Evolutionary conservation across 1,140 invertebrate species (phyloP).

Genomic region (Lutraria rhynchaena): DNA sequence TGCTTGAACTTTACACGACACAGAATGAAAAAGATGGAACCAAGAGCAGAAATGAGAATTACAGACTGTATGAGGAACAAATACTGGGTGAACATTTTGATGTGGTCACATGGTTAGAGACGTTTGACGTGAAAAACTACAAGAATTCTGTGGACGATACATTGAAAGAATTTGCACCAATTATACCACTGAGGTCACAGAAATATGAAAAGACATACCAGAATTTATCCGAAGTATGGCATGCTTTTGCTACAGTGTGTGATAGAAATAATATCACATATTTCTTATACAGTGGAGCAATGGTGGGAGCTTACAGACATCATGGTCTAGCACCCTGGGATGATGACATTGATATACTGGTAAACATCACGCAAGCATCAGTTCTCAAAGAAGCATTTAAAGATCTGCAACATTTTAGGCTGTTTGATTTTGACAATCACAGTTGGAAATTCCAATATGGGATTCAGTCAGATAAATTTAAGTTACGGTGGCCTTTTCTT

Average conservation of each 20-base stretch:
- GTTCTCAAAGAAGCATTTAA: too few species aligned
- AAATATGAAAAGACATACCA: not conserved
- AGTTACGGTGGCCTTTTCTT: too few species aligned
- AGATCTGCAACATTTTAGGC: too few species aligned
- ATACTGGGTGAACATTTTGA: not conserved
- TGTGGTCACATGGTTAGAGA: not conserved
- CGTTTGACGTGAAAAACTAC: not conserved
- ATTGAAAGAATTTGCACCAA: not conserved
- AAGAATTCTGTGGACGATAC: not conserved
- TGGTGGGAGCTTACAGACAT: conserved; percentile 70
- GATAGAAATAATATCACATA: conserved; percentile 53
- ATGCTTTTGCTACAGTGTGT: not conserved
- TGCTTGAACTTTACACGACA: too few species aligned
- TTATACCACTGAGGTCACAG: not conserved
- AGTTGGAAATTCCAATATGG: too few species aligned
- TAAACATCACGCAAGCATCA: conserved; percentile 41
- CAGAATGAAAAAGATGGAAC: too few species aligned
- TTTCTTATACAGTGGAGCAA: conserved; percentile 64
- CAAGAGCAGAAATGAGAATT: too few species aligned
- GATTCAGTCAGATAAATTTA: too few species aligned
- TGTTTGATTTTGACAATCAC: too few species aligned
- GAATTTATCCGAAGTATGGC: not conserved
- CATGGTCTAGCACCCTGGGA: conserved; percentile 72
- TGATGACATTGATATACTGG: conserved; percentile 70
- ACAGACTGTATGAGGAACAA: not conserved